Percentiles rank a stretch among this genome's conserved stretches.
Evolutionary conservation across 1,140 invertebrate species (phyloP).

Genomic region (Acromyrmex heyeri): DNA sequence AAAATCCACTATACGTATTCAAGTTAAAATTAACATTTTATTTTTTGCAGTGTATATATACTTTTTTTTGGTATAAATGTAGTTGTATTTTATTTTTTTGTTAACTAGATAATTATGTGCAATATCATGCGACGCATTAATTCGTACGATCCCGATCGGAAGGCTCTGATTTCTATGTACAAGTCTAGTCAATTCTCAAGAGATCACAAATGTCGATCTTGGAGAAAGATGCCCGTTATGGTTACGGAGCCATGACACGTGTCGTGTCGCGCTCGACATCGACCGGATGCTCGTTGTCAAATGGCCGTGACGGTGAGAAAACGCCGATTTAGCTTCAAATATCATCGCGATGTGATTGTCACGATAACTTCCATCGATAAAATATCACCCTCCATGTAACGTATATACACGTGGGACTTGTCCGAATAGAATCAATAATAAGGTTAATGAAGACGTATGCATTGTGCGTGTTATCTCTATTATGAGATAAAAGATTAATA

Average conservation of each 20-base stretch:
- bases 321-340: constrained; percentile 23
- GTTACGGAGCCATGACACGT: constrained; percentile 11
- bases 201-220: constrained; percentile 39
- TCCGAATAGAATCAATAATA: not conserved
- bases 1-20: no score
- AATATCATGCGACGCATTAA: not conserved
- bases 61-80: not conserved
- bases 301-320: constrained; percentile 26
- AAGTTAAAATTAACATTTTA: no score
- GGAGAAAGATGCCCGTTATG: constrained; percentile 45
- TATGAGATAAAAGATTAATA: not conserved
- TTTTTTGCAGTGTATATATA: no score
- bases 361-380: not conserved
- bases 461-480: not conserved
- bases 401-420: not conserved
- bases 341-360: not conserved
- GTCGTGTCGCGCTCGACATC: constrained; percentile 17
- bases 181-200: not conserved
- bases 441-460: not conserved
- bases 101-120: not conserved
- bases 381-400: not conserved
- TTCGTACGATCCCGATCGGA: not conserved
- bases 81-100: not conserved
- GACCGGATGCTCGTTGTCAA: constrained; percentile 40
- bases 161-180: not conserved